Percentiles rank a stretch among this genome's conserved stretches.
phyloP scores from a whole-genome alignment of 2,797 vertebrate species.

The Acanthis flammea region DNA sequence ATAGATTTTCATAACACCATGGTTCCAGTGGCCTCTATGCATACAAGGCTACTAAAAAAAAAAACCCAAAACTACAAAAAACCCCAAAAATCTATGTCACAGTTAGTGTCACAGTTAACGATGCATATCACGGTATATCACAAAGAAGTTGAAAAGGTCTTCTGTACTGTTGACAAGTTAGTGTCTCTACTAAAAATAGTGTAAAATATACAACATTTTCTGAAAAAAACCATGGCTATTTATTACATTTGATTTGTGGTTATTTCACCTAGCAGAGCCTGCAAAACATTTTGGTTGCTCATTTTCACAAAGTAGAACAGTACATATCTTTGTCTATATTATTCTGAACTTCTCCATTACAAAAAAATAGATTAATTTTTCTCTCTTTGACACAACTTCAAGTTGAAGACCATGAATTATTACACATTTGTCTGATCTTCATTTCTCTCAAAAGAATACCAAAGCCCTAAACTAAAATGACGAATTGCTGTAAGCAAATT shows the following conservation, averaged over 20 bases:
- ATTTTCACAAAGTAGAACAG: neutral
- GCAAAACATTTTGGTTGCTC: neutral
- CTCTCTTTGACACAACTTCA: neutral
- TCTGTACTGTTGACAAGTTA: neutral
- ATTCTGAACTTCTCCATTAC: neutral
- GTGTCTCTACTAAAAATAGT: neutral
- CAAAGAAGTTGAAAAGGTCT: neutral
- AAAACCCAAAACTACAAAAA: neutral
- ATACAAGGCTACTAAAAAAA: neutral
- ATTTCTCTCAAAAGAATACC: neutral
- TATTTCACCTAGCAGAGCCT: neutral
- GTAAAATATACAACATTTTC: neutral
- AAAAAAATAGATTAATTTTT: neutral
- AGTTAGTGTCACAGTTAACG: neutral
- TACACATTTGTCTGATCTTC: neutral
- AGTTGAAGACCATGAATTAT: neutral
- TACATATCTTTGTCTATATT: neutral
- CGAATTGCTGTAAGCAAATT: neutral
- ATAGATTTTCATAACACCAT: neutral
- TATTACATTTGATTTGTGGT: neutral
- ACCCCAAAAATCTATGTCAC: neutral
- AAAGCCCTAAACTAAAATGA: neutral
- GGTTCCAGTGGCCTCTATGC: neutral
- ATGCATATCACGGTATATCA: accelerated
- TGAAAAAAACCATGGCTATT: neutral